Base-by-base conservation (phyloP, 2,888 invertebrate genomes). In the Peribatodes rhomboidaria region DNA sequence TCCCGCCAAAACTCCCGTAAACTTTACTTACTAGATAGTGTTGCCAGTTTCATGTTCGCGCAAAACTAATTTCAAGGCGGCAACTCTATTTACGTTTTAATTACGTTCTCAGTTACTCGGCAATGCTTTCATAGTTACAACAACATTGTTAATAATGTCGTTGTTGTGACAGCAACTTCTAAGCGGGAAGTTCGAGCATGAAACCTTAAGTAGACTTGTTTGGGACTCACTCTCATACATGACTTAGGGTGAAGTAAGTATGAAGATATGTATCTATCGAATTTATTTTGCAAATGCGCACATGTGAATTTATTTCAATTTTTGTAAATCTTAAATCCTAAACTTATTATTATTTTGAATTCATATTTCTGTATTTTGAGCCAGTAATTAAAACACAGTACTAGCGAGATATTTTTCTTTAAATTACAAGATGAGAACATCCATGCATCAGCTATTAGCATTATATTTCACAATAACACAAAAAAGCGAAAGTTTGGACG, bases 171-270 rank as follows among this genome's bases (percentile, higher is more conserved):
- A 55, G 60, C 50, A 56, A 67, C 55, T 47, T 63, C 56, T 60
- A 39, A 63, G 60, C 56, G 46, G 20, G 42, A 67, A 67, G 62
- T 67, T 67, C 14, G 56, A 18, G 52, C 52, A 18, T 41, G 33
- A 60, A 66, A 66, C 61, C 56, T 62, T 39, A 55, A 63, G 62
- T 50, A 56, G 55, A 59, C 14, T 54, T 52, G 60, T 42, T 63
- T 59, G 14, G 18, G 27, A 49, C 37, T 53, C 7, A 10, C 33
- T 33, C 54, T 52, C 6, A 56, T 31, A 56, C 57, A 54, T 57
- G 42, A 44, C 27, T 54, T 49, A 18, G 33, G 31, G 37, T 56
- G 16, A 22, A 35, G 16, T 44, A 20, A n/a, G 39, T n/a, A 6
- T 39, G 39, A n/a, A 3, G 3, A 20, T 20, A 6, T 11, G 20